phyloP scores from a whole-genome alignment of 2,797 vertebrate genomes.

The Anguilla anguilla region DNA sequence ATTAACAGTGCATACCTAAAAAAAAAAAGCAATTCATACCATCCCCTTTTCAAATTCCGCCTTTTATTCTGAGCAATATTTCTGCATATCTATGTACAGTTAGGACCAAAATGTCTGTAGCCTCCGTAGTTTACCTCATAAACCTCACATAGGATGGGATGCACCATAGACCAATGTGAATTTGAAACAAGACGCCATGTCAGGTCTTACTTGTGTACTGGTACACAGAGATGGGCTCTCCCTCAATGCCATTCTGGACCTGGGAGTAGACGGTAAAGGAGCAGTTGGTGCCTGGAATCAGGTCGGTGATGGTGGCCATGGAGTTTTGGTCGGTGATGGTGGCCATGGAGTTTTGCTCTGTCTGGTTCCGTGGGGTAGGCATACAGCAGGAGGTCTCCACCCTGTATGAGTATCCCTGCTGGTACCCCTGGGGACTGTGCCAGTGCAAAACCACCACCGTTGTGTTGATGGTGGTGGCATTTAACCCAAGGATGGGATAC shows the following conservation, averaged over 20 bases:
- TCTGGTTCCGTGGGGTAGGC: slow-evolving; percentile 13
- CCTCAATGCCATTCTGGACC: slow-evolving; percentile 44
- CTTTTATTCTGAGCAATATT: too few relatives aligned
- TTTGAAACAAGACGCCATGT: background rate
- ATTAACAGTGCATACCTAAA: too few relatives aligned
- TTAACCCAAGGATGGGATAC: background rate
- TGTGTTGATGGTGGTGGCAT: slow-evolving; percentile 48
- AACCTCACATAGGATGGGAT: too few relatives aligned
- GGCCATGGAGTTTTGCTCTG: fast-evolving
- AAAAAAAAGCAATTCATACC: too few relatives aligned
- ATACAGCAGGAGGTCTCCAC: slow-evolving; percentile 41
- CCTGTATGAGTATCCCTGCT: slow-evolving; percentile 44
- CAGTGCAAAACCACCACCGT: slow-evolving; percentile 52
- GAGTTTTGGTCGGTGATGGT: background rate
- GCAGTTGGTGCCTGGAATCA: slow-evolving; percentile 58
- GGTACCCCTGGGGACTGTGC: slow-evolving; percentile 41
- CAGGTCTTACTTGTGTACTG: background rate
- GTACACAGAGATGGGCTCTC: background rate
- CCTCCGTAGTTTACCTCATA: too few relatives aligned
- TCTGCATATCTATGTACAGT: too few relatives aligned
- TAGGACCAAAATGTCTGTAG: too few relatives aligned
- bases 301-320: slow-evolving; percentile 30
- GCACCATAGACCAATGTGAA: too few relatives aligned
- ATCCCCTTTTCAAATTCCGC: too few relatives aligned
- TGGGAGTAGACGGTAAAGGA: slow-evolving; percentile 57